Evolutionary conservation across 2,113 vertebrate species (phyloP).

Genomic region (Gymnorhina tibicen): DNA sequence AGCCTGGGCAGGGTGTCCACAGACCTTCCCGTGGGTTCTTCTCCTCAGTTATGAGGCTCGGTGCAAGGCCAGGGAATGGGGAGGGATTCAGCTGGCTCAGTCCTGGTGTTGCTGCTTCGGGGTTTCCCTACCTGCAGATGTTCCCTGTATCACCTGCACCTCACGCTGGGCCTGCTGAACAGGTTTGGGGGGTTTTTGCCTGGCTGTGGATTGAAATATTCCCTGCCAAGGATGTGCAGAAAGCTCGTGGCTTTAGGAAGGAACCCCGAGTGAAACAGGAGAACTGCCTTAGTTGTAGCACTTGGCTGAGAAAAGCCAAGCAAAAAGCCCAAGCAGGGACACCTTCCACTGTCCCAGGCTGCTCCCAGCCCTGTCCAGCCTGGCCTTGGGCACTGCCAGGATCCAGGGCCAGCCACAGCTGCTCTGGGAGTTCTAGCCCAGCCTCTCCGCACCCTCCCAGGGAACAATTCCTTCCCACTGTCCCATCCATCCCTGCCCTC

Average conservation of each 20-base stretch:
- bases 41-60: accelerated
- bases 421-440: not conserved
- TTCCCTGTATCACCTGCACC: not conserved
- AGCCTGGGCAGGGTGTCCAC: not conserved
- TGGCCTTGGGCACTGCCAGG: not conserved
- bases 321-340: not conserved
- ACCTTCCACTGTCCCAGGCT: not conserved
- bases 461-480: not conserved
- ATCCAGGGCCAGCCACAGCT: not conserved
- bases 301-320: not conserved
- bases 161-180: not conserved
- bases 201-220: not conserved
- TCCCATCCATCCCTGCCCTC: not conserved
- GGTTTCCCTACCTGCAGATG: accelerated
- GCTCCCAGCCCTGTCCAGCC: not conserved
- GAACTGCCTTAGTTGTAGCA: no score
- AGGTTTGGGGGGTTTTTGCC: not conserved
- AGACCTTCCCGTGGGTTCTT: accelerated
- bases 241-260: not conserved
- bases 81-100: not conserved
- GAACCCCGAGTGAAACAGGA: not conserved
- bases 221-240: not conserved
- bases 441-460: accelerated
- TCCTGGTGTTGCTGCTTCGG: accelerated
- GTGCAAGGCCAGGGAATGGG: not conserved